Conservation (phyloP, 2,797 vertebrate species). For the Alcedo quadribrachys region DNA sequence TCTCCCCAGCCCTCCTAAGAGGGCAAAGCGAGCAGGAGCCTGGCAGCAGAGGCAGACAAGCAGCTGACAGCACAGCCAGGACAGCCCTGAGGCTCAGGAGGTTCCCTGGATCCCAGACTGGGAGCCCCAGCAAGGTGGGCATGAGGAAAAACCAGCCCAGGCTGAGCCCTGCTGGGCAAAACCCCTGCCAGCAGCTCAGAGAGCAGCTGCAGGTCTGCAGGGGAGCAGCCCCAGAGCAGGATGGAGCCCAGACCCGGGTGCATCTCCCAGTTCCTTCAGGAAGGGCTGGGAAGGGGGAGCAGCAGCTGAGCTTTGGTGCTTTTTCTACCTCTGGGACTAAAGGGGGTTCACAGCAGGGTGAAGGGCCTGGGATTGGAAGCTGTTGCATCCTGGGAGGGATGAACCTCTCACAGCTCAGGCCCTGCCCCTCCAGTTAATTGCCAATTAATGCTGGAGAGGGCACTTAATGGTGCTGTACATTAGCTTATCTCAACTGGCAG, state of each 20-base stretch:
- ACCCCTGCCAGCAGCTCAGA: background rate
- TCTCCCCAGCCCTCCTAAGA: background rate
- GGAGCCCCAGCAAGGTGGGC: background rate
- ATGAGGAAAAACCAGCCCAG: background rate
- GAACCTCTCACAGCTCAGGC: background rate
- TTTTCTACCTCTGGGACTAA: fast-evolving
- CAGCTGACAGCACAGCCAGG: background rate
- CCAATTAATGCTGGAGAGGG: background rate
- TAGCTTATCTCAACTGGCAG: background rate
- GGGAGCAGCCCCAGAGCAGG: background rate
- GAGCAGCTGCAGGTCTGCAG: no score
- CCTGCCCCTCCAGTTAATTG: background rate
- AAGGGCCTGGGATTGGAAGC: background rate
- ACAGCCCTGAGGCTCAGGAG: background rate
- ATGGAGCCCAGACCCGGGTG: background rate
- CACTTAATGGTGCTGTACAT: background rate
- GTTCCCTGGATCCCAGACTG: background rate
- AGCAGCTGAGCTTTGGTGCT: background rate
- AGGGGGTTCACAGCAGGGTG: background rate
- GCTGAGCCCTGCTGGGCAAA: background rate
- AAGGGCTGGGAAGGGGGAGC: background rate
- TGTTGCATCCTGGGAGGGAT: background rate
- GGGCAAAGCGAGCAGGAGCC: background rate
- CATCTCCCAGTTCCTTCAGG: fast-evolving
- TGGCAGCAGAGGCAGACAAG: background rate